A percentile compares a stretch with the other conserved stretches of the same genome.
These are phyloP conservation scores for Cantharis rufa DNA, from an alignment of 2,888 invertebrate genomes.

Conservation along the genomic window DNA sequence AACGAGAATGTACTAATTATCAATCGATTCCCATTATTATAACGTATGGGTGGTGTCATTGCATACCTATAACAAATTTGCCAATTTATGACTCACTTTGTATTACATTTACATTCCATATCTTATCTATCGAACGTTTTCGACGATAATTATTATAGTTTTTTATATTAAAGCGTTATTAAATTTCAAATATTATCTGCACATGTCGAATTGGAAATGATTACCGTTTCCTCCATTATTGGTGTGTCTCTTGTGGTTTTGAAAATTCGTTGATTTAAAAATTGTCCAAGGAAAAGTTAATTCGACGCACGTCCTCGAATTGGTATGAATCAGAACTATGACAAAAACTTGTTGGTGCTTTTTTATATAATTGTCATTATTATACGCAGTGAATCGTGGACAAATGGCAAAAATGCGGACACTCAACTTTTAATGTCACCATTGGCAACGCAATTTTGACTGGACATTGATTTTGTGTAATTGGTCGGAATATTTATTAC, in stretches of 20 bases:
- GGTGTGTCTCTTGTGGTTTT: background rate
- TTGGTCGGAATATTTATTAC: background rate
- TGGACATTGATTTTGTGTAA: background rate
- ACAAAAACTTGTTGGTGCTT: constrained; percentile 6
- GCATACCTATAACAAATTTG: background rate
- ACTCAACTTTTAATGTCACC: background rate
- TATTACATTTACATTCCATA: background rate
- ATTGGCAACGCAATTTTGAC: background rate
- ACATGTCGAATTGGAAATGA: background rate
- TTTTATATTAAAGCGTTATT: background rate
- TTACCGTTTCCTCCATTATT: background rate
- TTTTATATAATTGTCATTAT: constrained; percentile 16
- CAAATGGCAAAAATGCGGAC: background rate
- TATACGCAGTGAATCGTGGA: constrained; percentile 2
- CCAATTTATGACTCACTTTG: background rate
- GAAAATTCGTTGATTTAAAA: background rate
- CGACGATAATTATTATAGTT: background rate
- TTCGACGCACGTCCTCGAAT: constrained; percentile 8
- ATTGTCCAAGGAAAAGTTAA: background rate
- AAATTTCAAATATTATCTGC: background rate
- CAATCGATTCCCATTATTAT: background rate
- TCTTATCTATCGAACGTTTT: background rate
- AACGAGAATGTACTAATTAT: background rate
- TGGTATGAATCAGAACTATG: constrained; percentile 8
- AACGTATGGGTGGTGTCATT: background rate